phyloP scores from a whole-genome alignment of 1,140 invertebrate species.

The Drosophila nebulosa region DNA sequence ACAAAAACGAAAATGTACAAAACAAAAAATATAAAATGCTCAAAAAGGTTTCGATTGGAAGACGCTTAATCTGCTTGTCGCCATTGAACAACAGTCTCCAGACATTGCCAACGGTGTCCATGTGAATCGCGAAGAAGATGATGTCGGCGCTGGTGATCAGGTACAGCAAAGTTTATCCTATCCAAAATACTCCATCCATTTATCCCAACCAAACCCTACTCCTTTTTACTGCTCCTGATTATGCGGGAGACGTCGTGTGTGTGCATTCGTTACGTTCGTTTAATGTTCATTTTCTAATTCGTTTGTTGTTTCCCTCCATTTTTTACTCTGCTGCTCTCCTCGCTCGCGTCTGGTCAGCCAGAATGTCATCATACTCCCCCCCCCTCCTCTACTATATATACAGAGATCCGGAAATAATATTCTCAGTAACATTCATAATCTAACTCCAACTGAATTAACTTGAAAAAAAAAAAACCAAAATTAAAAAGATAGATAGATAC shows the following conservation, averaged over 20 bases:
- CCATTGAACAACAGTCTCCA: slow-evolving; percentile 98
- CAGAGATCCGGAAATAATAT: neutral
- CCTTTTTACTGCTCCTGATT: slow-evolving; percentile 27
- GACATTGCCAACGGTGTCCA: slow-evolving; percentile 99
- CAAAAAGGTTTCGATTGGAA: slow-evolving; percentile 97
- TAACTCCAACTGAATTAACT: neutral
- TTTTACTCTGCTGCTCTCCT: slow-evolving; percentile 9
- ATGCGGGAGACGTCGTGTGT: slow-evolving; percentile 34
- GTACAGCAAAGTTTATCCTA: slow-evolving; percentile 83
- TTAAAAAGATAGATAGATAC: neutral
- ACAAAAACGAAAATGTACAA: slow-evolving; percentile 28
- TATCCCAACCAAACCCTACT: slow-evolving; percentile 11
- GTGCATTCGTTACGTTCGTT: slow-evolving; percentile 57
- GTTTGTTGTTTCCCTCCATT: slow-evolving; percentile 16
- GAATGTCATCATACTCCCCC: slow-evolving; percentile 3
- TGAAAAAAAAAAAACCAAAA: neutral
- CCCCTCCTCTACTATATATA: neutral
- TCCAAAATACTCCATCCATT: neutral
- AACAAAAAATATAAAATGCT: slow-evolving; percentile 55
- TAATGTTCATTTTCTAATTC: slow-evolving; percentile 32
- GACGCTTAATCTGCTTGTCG: slow-evolving; percentile 98
- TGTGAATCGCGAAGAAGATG: slow-evolving; percentile 92
- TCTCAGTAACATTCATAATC: neutral
- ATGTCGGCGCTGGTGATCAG: slow-evolving; percentile 99
- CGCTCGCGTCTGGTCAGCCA: neutral